phyloP scores from a whole-genome alignment of 2,797 vertebrate genomes.

The Pseudotriccus pelzelni region DNA sequence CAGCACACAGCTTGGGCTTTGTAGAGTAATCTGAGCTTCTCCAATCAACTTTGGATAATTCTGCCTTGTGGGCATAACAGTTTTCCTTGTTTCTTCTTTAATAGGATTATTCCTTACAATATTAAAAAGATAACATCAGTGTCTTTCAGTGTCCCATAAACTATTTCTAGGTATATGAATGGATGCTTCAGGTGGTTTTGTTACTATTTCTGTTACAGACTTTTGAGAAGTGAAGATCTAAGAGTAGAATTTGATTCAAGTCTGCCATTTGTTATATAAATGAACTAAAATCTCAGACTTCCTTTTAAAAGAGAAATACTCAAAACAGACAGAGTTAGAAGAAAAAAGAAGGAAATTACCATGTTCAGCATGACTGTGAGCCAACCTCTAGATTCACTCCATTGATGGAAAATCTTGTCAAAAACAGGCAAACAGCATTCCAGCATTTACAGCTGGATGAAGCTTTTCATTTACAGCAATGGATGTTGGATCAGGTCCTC shows the following conservation, averaged over 20 bases:
- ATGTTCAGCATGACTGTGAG: background rate
- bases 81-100: slow-evolving; percentile 82
- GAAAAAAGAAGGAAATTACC: background rate
- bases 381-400: background rate
- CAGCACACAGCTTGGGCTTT: slow-evolving; percentile 73
- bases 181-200: slow-evolving; percentile 66
- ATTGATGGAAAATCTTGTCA: background rate
- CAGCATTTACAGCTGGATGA: background rate
- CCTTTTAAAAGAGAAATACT: background rate
- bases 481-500: background rate
- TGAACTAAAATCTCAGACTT: background rate
- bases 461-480: background rate
- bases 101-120: slow-evolving; percentile 84
- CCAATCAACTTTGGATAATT: slow-evolving; percentile 76
- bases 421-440: background rate
- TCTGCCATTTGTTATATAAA: background rate
- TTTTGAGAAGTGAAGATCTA: slow-evolving; percentile 24
- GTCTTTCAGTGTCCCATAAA: slow-evolving; percentile 80
- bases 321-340: background rate
- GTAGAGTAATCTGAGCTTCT: slow-evolving; percentile 77
- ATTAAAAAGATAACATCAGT: slow-evolving; percentile 84
- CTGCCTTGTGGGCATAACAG: slow-evolving; percentile 80
- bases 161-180: slow-evolving; percentile 69
- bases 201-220: slow-evolving; percentile 33
- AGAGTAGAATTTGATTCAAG: slow-evolving; percentile 42